Conservation (phyloP, 2,888 invertebrate species). For the Pristionchus entomophagus region DNA sequence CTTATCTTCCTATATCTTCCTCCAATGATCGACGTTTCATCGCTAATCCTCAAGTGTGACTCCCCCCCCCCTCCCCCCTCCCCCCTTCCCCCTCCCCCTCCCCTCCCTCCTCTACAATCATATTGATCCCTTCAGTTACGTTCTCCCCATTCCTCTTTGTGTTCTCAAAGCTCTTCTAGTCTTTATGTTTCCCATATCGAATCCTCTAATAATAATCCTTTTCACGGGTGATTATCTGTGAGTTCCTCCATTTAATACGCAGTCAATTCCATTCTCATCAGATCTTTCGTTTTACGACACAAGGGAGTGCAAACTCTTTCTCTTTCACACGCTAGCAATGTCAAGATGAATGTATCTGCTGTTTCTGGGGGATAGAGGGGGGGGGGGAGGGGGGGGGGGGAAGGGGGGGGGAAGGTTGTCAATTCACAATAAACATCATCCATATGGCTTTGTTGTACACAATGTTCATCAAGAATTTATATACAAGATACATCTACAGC, state of each 20-base stretch:
- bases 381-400: no score
- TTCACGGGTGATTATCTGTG: constrained; percentile 35
- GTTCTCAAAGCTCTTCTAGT: constrained; percentile 36
- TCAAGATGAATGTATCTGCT: neutral
- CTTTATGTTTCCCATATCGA: constrained; percentile 29
- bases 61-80: neutral
- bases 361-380: no score
- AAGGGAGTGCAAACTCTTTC: neutral
- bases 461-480: no score
- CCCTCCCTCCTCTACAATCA: neutral
- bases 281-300: neutral
- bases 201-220: constrained; percentile 17
- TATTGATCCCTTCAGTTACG: neutral
- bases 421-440: no score
- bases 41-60: neutral
- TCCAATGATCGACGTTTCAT: constrained; percentile 23
- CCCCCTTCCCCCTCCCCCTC: neutral
- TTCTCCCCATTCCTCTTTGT: constrained; percentile 12
- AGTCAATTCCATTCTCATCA: neutral
- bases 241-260: neutral
- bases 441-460: no score
- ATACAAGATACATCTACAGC: no score
- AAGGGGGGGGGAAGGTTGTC: no score
- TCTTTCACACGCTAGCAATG: constrained; percentile 18
- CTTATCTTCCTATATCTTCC: constrained; percentile 26